Percentiles rank a stretch among this genome's conserved stretches.
Conservation (phyloP, 1,140 invertebrate species). For the Tenebrio molitor region DNA sequence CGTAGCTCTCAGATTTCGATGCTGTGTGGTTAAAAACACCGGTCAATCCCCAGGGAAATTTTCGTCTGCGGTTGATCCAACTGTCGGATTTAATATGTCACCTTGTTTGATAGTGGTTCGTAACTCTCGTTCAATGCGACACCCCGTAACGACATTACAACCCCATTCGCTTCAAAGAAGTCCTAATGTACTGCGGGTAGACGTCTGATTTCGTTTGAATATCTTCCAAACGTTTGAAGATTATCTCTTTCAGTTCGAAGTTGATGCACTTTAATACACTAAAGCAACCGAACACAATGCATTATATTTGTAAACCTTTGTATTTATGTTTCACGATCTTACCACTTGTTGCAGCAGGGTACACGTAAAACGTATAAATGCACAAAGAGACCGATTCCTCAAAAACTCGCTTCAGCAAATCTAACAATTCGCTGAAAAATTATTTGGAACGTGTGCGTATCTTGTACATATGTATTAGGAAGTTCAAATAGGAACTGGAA, state of each 20-base stretch:
- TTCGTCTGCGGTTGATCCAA: slow-evolving; percentile 52
- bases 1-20: slow-evolving; percentile 35
- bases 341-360: slow-evolving; percentile 16
- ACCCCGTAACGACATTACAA: slow-evolving; percentile 47
- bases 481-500: no score
- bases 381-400: background rate
- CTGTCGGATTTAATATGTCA: slow-evolving; percentile 55
- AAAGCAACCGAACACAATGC: slow-evolving; percentile 30
- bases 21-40: slow-evolving; percentile 51
- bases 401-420: background rate
- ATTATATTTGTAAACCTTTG: slow-evolving; percentile 27
- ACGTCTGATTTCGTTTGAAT: slow-evolving; percentile 46
- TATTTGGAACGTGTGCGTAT: no score
- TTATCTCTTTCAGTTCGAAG: slow-evolving; percentile 32
- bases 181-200: slow-evolving; percentile 43
- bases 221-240: slow-evolving; percentile 43
- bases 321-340: slow-evolving; percentile 25
- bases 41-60: slow-evolving; percentile 49
- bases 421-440: no score
- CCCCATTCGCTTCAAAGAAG: slow-evolving; percentile 41
- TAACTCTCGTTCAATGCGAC: slow-evolving; percentile 45
- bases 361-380: slow-evolving; percentile 1
- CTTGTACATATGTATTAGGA: no score
- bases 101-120: slow-evolving; percentile 52
- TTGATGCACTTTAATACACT: slow-evolving; percentile 15